Base-by-base conservation (phyloP, 2,888 invertebrate species). In the Lypha dubia region DNA sequence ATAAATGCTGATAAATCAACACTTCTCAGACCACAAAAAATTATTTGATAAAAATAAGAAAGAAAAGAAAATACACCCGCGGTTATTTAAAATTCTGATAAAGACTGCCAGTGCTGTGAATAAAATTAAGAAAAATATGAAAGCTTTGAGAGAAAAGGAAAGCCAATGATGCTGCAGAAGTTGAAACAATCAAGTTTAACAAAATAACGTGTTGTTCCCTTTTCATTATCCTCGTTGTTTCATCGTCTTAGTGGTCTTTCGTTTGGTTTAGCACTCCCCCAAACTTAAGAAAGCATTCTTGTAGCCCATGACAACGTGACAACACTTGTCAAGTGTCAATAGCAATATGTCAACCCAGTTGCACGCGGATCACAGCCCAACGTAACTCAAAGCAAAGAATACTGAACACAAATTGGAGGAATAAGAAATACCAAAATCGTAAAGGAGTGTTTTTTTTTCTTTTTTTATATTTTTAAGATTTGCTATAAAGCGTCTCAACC, bases 61-160 rank as follows among this genome's bases (percentile, higher is more conserved):
- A 62, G 70, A 86, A 77, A 53, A 62, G 28, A 49, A 63, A 85
- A 84, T 83, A 87, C 88, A 89, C 90, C 89, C 89, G 89, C 90
- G 89, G 90, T 87, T 90, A 89, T 90, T 90, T 88, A 87, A 89
- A 89, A 89, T 89, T 87, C 89, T 88, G 87, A 87, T 87, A 88
- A 87, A 82, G 79, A 84, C 49, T 84, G 79, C 67, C 63, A 83
- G 60, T 58, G 82, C 79, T 81, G 81, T 81, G 74, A 86, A 85
- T 82, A 76, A 83, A 86, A 85, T 83, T 83, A 83, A 81, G 83
- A 83, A 83, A 77, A 80, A 82, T 75, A 67, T 77, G 49, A 20
- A 76, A 56, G 68, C 76, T 79, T 79, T 75, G 41, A 65, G 17
- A 20, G 51, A 20, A 28, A 49, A 38, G 53, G 41, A 11, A n/a